Conservation (phyloP, 2,888 invertebrate species). For the Amiota mariae region DNA sequence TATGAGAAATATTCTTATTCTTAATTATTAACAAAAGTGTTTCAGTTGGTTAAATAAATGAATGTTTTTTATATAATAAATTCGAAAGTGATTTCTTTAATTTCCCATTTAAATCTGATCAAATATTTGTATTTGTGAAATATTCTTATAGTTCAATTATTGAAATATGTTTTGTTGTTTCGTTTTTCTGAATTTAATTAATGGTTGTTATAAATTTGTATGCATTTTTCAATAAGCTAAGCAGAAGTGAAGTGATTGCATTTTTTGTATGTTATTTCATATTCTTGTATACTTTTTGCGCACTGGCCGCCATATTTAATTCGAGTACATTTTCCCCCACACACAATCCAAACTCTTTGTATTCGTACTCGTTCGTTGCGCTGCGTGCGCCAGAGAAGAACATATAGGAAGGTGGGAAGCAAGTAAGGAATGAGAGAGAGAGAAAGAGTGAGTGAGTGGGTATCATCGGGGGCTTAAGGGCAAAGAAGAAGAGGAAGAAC, state of each 20-base stretch:
- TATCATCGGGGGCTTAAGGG: no score
- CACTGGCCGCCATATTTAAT: constrained; percentile 63
- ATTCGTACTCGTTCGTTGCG: no score
- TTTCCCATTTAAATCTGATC: no score
- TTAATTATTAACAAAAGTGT: no score
- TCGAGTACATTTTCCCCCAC: constrained; percentile 42
- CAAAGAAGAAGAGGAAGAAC: constrained; percentile 26
- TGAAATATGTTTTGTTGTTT: not conserved
- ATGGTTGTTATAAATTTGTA: not conserved
- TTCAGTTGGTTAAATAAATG: no score
- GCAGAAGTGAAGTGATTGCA: no score
- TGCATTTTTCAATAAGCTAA: constrained; percentile 23
- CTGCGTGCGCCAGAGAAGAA: not conserved
- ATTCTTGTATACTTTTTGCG: constrained; percentile 41
- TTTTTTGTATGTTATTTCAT: no score
- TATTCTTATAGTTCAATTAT: not conserved
- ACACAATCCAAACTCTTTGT: not conserved
- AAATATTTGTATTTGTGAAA: no score
- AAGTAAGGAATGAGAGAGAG: not conserved
- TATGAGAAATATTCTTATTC: no score
- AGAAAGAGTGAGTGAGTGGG: not conserved
- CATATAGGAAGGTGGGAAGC: no score
- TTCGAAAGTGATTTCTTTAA: no score
- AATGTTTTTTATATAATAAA: no score
- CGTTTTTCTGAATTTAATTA: not conserved